Conservation (phyloP, 2,888 invertebrate genomes). For the Lathronympha strigana region DNA sequence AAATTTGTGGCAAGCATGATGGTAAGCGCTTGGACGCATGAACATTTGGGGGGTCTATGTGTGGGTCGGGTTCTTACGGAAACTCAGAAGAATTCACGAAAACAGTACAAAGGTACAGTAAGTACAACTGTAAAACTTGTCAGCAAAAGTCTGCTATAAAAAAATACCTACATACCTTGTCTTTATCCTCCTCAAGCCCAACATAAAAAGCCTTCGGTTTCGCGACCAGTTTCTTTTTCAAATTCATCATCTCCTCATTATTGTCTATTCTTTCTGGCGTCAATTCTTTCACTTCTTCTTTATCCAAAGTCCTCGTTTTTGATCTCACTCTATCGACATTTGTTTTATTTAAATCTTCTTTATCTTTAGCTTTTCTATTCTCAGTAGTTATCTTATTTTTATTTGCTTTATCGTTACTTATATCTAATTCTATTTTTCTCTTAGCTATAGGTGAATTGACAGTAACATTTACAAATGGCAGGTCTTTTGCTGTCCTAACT, state of each 20-base stretch:
- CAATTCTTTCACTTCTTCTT: slow-evolving; percentile 72
- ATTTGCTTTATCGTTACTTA: slow-evolving; percentile 15
- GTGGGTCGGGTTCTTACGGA: too few species aligned
- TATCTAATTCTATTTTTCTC: slow-evolving; percentile 39
- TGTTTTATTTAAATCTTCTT: slow-evolving; percentile 36
- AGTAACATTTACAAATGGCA: slow-evolving; percentile 61
- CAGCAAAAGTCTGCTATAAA: too few species aligned
- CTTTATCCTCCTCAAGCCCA: slow-evolving; percentile 59
- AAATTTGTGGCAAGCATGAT: too few species aligned
- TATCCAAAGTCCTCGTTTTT: slow-evolving; percentile 75
- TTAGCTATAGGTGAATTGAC: slow-evolving; percentile 68
- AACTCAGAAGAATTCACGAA: too few species aligned
- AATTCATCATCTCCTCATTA: slow-evolving; percentile 69
- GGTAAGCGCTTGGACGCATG: too few species aligned
- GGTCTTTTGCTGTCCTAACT: slow-evolving; percentile 48
- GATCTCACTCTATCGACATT: slow-evolving; percentile 60
- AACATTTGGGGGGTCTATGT: too few species aligned
- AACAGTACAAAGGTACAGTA: too few species aligned
- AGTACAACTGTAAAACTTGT: too few species aligned
- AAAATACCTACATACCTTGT: slow-evolving; percentile 47
- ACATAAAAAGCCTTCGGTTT: slow-evolving; percentile 75
- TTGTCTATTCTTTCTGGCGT: slow-evolving; percentile 65
- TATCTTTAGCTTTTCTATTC: slow-evolving; percentile 43
- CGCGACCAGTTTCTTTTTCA: slow-evolving; percentile 61
- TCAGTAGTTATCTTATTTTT: slow-evolving; percentile 40